Evolutionary conservation across 2,888 invertebrate genomes (phyloP).

Genomic region (Meliscaeva auricollis): DNA sequence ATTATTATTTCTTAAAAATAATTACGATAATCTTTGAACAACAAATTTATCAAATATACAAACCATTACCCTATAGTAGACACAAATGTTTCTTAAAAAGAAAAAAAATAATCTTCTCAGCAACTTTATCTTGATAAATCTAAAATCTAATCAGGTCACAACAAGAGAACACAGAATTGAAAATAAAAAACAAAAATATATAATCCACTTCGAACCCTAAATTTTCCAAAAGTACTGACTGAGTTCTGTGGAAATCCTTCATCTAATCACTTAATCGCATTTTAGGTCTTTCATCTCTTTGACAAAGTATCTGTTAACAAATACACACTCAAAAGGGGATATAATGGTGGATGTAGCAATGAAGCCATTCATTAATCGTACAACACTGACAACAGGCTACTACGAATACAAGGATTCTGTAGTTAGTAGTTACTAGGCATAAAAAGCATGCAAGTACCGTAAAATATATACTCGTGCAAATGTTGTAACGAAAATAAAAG

Average conservation of each 20-base stretch:
- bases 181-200: not conserved
- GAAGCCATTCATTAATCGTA: conserved; percentile 39
- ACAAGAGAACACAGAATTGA: not conserved
- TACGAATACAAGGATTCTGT: conserved; percentile 36
- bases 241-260: conserved; percentile 70
- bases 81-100: too few relatives aligned
- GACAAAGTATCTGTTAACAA: conserved; percentile 64
- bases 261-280: conserved; percentile 79
- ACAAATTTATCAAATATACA: too few relatives aligned
- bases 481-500: conserved; percentile 26
- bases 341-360: conserved; percentile 2
- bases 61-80: too few relatives aligned
- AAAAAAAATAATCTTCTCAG: conserved; percentile 18
- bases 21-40: too few relatives aligned
- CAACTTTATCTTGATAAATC: conserved; percentile 35
- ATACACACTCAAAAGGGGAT: conserved; percentile 32
- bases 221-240: conserved; percentile 50
- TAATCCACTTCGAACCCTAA: conserved; percentile 51
- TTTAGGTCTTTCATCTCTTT: conserved; percentile 77
- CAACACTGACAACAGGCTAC: not conserved
- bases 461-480: conserved; percentile 66
- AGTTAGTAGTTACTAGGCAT: conserved; percentile 38
- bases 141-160: conserved; percentile 32
- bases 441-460: conserved; percentile 45
- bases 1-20: too few relatives aligned